A percentile compares a stretch with the other conserved stretches of the same genome.
Conservation (phyloP, 64 coral and sea anemone genomes). For the Pocillopora damicornis region DNA sequence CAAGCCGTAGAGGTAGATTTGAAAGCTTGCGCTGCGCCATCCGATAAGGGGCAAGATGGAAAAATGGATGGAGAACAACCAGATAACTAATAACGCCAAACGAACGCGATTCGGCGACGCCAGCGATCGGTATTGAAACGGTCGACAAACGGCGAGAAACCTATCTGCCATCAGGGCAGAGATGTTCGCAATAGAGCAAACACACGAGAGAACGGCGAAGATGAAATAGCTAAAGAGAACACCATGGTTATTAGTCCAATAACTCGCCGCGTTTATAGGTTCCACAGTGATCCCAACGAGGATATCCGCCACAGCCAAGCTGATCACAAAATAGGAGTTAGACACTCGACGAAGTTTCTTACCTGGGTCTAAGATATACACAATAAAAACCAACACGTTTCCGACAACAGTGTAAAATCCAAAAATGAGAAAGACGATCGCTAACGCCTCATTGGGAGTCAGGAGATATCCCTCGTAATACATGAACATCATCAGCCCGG, state of each 20-base stretch:
- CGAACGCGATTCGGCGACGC: slow-evolving; percentile 44
- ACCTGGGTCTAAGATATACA: slow-evolving; percentile 67
- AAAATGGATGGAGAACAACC: slow-evolving; percentile 72
- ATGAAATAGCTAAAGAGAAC: slow-evolving; percentile 76
- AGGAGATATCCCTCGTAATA: slow-evolving; percentile 88
- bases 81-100: slow-evolving; percentile 50
- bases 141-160: slow-evolving; percentile 65
- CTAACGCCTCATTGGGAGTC: slow-evolving; percentile 62
- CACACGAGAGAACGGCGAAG: slow-evolving; percentile 77
- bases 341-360: slow-evolving; percentile 71
- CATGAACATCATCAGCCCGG: slow-evolving; percentile 20
- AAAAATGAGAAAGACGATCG: slow-evolving; percentile 72
- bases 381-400: slow-evolving; percentile 68
- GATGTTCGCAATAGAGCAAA: slow-evolving; percentile 85
- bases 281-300: slow-evolving; percentile 83
- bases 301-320: slow-evolving; percentile 78
- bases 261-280: slow-evolving; percentile 80
- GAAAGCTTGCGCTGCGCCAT: slow-evolving; percentile 71
- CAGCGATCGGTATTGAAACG: slow-evolving; percentile 66
- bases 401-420: slow-evolving; percentile 81
- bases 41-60: slow-evolving; percentile 69
- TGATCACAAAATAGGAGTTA: slow-evolving; percentile 79
- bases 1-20: slow-evolving; percentile 73
- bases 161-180: slow-evolving; percentile 74
- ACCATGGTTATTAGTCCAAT: slow-evolving; percentile 55